A percentile compares a stretch with the other conserved stretches of the same genome.
These are phyloP conservation scores for Bedellia somnulentella DNA, from an alignment of 2,888 invertebrate species.

Conservation along the genomic window DNA sequence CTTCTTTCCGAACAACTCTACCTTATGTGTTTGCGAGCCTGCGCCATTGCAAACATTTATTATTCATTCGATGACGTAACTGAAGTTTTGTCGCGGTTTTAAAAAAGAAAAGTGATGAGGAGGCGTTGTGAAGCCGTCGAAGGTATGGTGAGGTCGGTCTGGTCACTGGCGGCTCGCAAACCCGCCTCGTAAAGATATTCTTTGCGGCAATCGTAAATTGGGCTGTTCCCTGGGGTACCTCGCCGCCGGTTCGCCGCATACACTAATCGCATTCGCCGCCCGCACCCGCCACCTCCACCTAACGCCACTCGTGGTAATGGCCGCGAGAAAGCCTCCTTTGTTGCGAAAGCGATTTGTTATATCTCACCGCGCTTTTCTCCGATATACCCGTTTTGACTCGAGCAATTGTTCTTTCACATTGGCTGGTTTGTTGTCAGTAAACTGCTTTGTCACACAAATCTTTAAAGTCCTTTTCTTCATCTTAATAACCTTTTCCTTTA, in stretches of 20 bases:
- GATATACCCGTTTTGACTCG: conserved; percentile 51
- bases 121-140: not conserved
- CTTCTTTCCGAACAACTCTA: conserved; percentile 23
- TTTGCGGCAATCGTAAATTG: conserved; percentile 55
- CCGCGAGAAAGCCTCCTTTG: conserved; percentile 57
- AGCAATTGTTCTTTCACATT: conserved; percentile 57
- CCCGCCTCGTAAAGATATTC: conserved; percentile 45
- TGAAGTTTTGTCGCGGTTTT: not conserved
- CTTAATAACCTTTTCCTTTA: too few species aligned
- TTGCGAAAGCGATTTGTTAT: conserved; percentile 53
- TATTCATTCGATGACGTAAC: conserved; percentile 13
- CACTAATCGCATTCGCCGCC: conserved; percentile 37
- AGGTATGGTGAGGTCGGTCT: not conserved
- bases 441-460: conserved; percentile 56
- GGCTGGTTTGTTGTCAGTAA: conserved; percentile 48
- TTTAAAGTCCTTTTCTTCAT: conserved; percentile 32
- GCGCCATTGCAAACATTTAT: conserved; percentile 25
- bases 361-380: conserved; percentile 44
- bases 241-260: conserved; percentile 20
- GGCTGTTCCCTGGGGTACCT: conserved; percentile 18
- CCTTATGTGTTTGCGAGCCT: too few species aligned
- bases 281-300: conserved; percentile 17
- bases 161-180: conserved; percentile 41
- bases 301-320: conserved; percentile 33
- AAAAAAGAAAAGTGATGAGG: conserved; percentile 1